Evolutionary conservation across 2,113 vertebrate species (phyloP).

Genomic region (Meles meles): DNA sequence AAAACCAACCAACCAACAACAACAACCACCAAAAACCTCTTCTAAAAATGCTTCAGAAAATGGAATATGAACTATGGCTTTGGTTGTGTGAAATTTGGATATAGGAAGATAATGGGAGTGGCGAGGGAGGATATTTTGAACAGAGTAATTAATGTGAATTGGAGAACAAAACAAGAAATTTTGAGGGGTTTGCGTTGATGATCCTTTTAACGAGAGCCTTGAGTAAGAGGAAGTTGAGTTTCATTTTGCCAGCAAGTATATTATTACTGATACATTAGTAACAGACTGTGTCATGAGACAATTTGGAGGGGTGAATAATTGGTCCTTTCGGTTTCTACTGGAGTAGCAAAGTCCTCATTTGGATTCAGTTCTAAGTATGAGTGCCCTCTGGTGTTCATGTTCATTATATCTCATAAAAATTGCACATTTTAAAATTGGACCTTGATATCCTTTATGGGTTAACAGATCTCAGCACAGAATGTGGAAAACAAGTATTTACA

Average conservation of each 20-base stretch:
- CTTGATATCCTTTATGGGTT: neutral
- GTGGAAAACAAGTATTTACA: neutral
- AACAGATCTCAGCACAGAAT: neutral
- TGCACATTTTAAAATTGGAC: neutral
- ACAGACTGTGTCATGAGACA: neutral
- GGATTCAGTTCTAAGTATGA: conserved; percentile 9
- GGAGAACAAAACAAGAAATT: neutral
- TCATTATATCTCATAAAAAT: neutral
- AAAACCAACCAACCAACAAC: neutral
- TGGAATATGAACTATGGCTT: neutral
- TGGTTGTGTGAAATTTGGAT: neutral
- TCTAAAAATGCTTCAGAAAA: neutral
- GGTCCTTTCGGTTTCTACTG: neutral
- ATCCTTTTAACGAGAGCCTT: neutral
- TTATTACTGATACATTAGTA: neutral
- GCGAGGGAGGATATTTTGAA: neutral
- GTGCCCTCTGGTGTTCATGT: conserved; percentile 58
- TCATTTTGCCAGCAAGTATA: neutral
- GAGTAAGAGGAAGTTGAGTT: neutral
- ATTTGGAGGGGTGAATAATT: neutral
- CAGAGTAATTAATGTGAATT: neutral
- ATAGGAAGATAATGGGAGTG: neutral
- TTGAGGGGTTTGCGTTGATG: neutral
- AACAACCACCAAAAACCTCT: neutral
- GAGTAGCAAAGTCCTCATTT: neutral